Conservation (phyloP, 2,113 vertebrate genomes). For the Peucedramus taeniatus region DNA sequence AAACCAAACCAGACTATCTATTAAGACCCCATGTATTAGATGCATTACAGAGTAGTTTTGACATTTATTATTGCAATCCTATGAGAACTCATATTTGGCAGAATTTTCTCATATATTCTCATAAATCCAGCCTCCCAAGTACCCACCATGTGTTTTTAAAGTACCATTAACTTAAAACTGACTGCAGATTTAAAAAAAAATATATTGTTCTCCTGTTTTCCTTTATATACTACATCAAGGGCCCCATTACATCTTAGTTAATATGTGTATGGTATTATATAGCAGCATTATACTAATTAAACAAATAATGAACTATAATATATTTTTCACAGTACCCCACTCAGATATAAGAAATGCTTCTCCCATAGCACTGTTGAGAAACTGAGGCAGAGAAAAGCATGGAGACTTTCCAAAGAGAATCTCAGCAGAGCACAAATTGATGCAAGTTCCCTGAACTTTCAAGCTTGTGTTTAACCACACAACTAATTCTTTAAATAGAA, state of each 20-base stretch:
- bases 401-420: neutral
- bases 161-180: neutral
- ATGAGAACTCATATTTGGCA: neutral
- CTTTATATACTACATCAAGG: neutral
- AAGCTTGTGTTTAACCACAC: neutral
- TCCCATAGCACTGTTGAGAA: neutral
- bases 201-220: neutral
- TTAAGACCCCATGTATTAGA: neutral
- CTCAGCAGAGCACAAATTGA: neutral
- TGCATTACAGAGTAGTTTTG: neutral
- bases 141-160: neutral
- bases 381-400: neutral
- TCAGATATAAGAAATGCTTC: neutral
- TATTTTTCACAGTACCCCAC: neutral
- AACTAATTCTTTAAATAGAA: neutral
- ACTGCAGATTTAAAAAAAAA: neutral
- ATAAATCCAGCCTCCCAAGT: neutral
- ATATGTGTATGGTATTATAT: neutral
- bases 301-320: neutral
- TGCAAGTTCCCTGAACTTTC: neutral
- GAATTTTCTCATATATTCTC: neutral
- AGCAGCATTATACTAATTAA: neutral
- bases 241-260: neutral
- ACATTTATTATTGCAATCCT: neutral
- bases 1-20: neutral